Evolutionary conservation across 2,113 vertebrate genomes (phyloP).

Genomic region (Hylia prasina): DNA sequence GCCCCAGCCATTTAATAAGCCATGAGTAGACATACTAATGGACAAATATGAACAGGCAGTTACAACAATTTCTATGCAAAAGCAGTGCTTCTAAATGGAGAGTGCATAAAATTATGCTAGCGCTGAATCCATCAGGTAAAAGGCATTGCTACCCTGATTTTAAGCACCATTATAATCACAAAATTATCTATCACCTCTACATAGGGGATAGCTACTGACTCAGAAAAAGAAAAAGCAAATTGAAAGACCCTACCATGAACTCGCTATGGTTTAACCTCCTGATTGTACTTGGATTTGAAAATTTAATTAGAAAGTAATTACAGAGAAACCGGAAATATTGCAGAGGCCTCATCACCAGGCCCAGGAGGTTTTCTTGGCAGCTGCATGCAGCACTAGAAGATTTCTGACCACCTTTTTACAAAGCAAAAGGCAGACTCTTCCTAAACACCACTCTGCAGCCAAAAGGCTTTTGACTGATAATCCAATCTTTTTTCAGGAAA

Average conservation of each 20-base stretch:
- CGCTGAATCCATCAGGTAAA: background rate
- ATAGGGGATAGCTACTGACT: background rate
- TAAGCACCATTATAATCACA: background rate
- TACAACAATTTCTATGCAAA: background rate
- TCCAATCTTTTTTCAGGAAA: background rate
- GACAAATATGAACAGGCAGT: background rate
- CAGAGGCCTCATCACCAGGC: background rate
- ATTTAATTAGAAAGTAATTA: conserved; percentile 39
- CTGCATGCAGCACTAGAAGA: background rate
- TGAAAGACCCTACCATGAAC: background rate
- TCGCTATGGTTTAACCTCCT: background rate
- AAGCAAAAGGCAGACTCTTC: background rate
- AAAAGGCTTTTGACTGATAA: background rate
- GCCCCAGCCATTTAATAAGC: background rate
- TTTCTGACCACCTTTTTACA: background rate
- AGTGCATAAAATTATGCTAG: background rate
- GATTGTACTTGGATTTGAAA: background rate
- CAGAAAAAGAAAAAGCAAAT: background rate
- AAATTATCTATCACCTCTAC: background rate
- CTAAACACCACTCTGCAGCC: background rate
- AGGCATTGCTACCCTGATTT: background rate
- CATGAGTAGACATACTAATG: background rate
- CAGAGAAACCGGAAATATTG: conserved; percentile 2
- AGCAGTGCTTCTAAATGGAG: background rate
- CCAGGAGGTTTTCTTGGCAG: background rate